Conservation (phyloP, 2,888 invertebrate genomes). For the Alcis repandata region DNA sequence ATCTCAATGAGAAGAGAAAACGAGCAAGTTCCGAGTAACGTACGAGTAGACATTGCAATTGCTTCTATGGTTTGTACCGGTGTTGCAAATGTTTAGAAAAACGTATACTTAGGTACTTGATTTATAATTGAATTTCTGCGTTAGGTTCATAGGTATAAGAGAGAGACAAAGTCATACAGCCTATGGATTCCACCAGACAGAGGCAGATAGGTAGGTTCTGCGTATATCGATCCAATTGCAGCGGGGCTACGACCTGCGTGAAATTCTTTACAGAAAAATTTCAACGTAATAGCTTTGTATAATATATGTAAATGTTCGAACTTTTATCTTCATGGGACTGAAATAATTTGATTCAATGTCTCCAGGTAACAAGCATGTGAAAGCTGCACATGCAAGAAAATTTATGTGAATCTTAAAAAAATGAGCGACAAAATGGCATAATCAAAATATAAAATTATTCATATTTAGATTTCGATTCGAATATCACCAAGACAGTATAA, state of each 20-base stretch:
- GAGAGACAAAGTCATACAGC: conserved; percentile 27
- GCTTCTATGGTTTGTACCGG: not conserved
- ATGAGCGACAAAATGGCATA: too few species aligned
- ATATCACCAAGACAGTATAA: too few species aligned
- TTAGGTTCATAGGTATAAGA: conserved; percentile 20
- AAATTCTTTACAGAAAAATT: not conserved
- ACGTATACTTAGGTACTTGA: not conserved
- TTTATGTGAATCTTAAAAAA: too few species aligned
- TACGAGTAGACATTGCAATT: conserved; percentile 2
- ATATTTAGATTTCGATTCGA: too few species aligned
- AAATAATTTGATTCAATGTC: too few species aligned
- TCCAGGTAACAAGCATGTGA: too few species aligned
- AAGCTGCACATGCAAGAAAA: too few species aligned
- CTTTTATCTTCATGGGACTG: too few species aligned
- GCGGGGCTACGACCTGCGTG: conserved; percentile 29
- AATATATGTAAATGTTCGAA: too few species aligned
- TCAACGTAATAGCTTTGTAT: too few species aligned
- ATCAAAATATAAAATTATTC: too few species aligned
- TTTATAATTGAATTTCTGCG: conserved; percentile 39
- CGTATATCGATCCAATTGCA: conserved; percentile 40
- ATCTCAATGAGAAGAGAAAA: not conserved
- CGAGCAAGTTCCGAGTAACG: not conserved
- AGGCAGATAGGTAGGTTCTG: conserved; percentile 30
- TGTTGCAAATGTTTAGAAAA: not conserved
- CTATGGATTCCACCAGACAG: conserved; percentile 24